Percentiles rank a stretch among this genome's conserved stretches.
Conservation (phyloP, 23 tunicate species). For the Trididemnum clinides region DNA sequence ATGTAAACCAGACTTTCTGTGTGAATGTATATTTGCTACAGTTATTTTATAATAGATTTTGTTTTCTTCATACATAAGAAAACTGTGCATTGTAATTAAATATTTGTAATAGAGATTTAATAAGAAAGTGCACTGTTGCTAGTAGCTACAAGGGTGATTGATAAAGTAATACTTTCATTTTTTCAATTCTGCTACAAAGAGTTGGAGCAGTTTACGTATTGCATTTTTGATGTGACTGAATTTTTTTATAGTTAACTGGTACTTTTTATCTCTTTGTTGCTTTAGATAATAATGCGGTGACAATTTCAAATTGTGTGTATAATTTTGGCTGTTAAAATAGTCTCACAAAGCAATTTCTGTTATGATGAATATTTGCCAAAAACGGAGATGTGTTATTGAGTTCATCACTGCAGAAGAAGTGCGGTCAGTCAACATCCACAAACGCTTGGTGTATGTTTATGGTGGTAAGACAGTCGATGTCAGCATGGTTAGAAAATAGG, state of each 20-base stretch:
- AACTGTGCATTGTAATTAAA: no score
- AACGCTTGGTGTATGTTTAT: background rate
- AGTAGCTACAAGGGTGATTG: no score
- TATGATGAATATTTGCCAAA: background rate
- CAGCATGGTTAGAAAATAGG: no score
- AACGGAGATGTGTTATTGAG: background rate
- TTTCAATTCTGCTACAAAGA: background rate
- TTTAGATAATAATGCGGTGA: no score
- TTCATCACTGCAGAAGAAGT: background rate
- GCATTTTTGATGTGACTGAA: background rate
- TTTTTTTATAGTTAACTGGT: background rate
- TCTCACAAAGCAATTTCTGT: background rate
- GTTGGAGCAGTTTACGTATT: background rate
- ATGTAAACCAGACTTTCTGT: no score
- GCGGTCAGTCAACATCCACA: background rate
- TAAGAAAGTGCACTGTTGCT: no score
- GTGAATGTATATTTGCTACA: no score
- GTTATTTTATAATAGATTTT: no score
- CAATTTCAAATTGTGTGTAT: background rate
- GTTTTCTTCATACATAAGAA: no score
- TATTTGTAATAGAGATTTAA: no score
- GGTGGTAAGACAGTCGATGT: no score
- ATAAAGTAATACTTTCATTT: background rate
- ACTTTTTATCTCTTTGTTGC: no score
- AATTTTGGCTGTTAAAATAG: background rate